Evolutionary conservation across 1,140 invertebrate genomes (phyloP), one percentile per base, ranked within the genome.

Genomic region (Adelges cooleyi): DNA sequence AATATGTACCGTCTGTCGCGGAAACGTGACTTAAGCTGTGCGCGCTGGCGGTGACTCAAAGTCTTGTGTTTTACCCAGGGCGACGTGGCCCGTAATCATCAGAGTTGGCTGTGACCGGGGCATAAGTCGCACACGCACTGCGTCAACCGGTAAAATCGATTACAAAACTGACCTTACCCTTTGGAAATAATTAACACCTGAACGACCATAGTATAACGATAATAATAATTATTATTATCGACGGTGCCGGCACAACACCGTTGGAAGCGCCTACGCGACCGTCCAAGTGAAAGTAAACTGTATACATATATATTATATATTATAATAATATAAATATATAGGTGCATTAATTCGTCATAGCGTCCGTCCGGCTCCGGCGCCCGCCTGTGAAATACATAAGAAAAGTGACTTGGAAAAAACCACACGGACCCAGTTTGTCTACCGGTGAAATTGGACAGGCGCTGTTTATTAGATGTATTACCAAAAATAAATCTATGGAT

Each of bases 231-330:
- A n/a, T n/a, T n/a, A n/a, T n/a, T n/a, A n/a, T n/a, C n/a, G n/a
- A n/a, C n/a, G n/a, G n/a, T n/a, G n/a, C n/a, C n/a, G n/a, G n/a
- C n/a, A n/a, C n/a, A n/a, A n/a, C n/a, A n/a, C n/a, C n/a, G n/a
- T n/a, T n/a, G n/a, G n/a, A 23, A 54, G 20, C 36, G 15, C 18
- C 52, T 38, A 38, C 36, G 33, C 20, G 52, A 36, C 29, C 33
- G 33, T 36, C n/a, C n/a, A 33, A 36, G 52, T 54, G 52, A 54
- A 54, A 54, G 52, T 54, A 54, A 54, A 54, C 20, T n/a, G n/a
- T n/a, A n/a, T n/a, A n/a, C n/a, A n/a, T n/a, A n/a, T n/a, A n/a
- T n/a, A n/a, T n/a, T n/a, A n/a, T n/a, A n/a, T n/a, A n/a, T n/a
- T n/a, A n/a, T n/a, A n/a, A n/a, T n/a, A n/a, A n/a, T n/a, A n/a